These are phyloP conservation scores for Gymnorhina tibicen DNA, from an alignment of 2,113 vertebrate genomes.

Conservation along the genomic window DNA sequence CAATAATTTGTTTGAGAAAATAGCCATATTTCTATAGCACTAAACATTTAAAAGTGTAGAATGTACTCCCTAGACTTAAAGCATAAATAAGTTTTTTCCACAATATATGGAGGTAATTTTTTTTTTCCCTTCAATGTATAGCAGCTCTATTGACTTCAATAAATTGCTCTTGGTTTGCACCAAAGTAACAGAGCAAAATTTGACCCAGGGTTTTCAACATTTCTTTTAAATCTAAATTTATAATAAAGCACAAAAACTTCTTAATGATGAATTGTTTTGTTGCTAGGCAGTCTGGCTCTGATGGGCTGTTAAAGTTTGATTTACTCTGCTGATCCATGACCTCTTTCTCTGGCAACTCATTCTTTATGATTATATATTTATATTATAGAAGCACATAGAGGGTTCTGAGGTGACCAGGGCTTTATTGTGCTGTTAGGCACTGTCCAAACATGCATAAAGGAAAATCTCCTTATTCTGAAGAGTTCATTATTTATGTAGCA, in stretches of 20 bases:
- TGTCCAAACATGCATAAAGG: background rate
- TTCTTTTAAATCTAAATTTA: constrained; percentile 40
- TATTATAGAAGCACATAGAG: background rate
- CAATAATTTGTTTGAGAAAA: background rate
- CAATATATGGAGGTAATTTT: background rate
- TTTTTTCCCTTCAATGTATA: background rate
- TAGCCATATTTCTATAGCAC: background rate
- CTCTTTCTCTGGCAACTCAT: constrained; percentile 20
- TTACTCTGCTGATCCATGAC: constrained; percentile 45
- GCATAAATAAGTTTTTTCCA: background rate
- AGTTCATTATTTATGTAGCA: background rate
- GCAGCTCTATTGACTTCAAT: background rate
- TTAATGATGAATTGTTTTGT: constrained; percentile 46
- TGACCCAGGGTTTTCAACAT: background rate
- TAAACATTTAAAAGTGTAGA: background rate
- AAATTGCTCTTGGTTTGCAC: background rate
- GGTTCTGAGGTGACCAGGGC: background rate
- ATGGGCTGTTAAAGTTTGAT: constrained; percentile 41
- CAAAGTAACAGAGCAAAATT: background rate
- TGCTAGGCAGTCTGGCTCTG: constrained; percentile 22
- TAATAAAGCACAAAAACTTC: constrained; percentile 9
- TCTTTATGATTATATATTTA: constrained; percentile 41
- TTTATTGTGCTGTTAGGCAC: background rate
- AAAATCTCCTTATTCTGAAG: background rate
- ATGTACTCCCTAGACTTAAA: background rate